These are phyloP conservation scores for Edolisoma coerulescens DNA, from an alignment of 2,113 vertebrate species.

Conservation along the genomic window DNA sequence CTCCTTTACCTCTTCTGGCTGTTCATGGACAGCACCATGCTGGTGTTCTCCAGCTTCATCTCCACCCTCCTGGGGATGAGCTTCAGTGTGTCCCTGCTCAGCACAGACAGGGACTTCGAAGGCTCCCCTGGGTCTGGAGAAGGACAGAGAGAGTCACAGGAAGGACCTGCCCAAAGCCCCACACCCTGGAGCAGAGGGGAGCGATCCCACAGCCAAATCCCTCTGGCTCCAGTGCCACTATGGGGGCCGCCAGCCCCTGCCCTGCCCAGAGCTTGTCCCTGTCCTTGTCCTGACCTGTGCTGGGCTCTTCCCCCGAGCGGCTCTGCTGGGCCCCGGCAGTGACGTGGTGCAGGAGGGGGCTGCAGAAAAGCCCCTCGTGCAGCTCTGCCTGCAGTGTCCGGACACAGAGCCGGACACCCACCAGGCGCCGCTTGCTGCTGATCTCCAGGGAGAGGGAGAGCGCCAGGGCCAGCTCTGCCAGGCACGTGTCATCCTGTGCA, in stretches of 20 bases:
- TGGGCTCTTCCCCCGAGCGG: neutral
- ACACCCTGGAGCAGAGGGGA: rapidly evolving
- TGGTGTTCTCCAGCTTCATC: constrained; percentile 90
- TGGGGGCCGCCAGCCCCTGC: neutral
- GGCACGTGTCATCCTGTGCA: constrained; percentile 82
- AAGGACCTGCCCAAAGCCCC: neutral
- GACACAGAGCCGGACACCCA: constrained; percentile 72
- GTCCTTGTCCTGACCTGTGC: neutral
- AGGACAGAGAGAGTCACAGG: neutral
- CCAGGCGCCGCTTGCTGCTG: constrained; percentile 75
- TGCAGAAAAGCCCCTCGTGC: constrained; percentile 90
- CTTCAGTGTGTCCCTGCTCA: constrained; percentile 76
- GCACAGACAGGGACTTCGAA: constrained; percentile 2
- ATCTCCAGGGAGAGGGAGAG: constrained; percentile 84
- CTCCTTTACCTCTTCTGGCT: constrained; percentile 89
- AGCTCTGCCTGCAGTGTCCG: constrained; percentile 85
- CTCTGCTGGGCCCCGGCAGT: neutral
- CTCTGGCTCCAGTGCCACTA: neutral
- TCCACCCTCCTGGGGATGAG: constrained; percentile 82
- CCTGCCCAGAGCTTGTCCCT: neutral
- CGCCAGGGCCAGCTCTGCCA: constrained; percentile 87
- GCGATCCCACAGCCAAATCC: neutral
- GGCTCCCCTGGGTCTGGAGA: neutral
- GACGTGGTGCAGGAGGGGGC: constrained; percentile 69
- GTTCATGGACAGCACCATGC: constrained; percentile 90